A percentile compares a stretch with the other conserved stretches of the same genome.
These are phyloP conservation scores for Pissodes strobi DNA, from an alignment of 1,140 invertebrate species.

Conservation along the genomic window DNA sequence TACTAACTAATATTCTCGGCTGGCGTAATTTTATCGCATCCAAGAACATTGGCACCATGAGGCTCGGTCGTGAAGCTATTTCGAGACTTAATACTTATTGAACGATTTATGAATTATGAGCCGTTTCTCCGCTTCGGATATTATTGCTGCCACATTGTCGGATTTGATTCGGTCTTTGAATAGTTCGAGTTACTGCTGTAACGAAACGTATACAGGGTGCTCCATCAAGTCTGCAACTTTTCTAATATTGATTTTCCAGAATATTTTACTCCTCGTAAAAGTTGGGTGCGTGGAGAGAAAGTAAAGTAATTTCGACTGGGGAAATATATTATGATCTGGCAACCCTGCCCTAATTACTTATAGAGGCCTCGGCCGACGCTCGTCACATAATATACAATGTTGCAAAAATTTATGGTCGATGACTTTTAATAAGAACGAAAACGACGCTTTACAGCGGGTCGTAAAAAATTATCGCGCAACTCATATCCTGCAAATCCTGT, in stretches of 20 bases:
- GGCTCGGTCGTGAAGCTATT: conserved; percentile 13
- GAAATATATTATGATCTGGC: too few relatives aligned
- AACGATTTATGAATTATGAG: conserved; percentile 19
- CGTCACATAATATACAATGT: conserved; percentile 15
- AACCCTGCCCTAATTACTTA: too few relatives aligned
- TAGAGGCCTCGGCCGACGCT: too few relatives aligned
- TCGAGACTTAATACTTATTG: conserved; percentile 22
- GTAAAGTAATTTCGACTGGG: too few relatives aligned
- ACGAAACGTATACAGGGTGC: too few relatives aligned
- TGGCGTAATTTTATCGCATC: too few relatives aligned
- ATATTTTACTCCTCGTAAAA: too few relatives aligned
- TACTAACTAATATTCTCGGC: too few relatives aligned
- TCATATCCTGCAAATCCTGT: conserved; percentile 17
- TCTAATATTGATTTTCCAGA: not conserved
- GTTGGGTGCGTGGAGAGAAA: too few relatives aligned
- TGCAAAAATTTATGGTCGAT: conserved; percentile 1
- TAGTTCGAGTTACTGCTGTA: not conserved
- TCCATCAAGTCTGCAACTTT: not conserved
- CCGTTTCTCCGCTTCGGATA: not conserved
- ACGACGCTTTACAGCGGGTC: conserved; percentile 1
- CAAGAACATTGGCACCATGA: conserved; percentile 20
- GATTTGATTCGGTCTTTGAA: not conserved
- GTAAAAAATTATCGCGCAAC: conserved; percentile 16
- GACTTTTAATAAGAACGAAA: not conserved
- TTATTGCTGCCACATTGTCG: too few relatives aligned